Evolutionary conservation across 2,797 vertebrate species (phyloP), one percentile per base, ranked within the genome.

Genomic region (Rhynchotus rufescens): DNA sequence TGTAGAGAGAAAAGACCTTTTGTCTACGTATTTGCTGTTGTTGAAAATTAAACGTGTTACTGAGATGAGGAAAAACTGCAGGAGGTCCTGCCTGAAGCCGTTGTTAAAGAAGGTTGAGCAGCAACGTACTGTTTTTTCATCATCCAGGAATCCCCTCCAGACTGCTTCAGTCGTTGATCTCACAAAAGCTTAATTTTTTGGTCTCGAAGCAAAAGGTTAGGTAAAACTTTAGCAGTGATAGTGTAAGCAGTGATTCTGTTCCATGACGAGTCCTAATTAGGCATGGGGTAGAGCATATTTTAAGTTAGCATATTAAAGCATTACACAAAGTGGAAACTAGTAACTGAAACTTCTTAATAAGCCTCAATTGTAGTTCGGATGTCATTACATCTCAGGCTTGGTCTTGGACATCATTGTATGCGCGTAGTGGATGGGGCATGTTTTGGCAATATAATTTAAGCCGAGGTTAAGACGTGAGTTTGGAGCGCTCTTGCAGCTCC

Each of bases 201-300:
- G 84, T 87, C 32, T 79, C 60, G 51, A 89, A 93, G 84, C 62
- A 66, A 79, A 92, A 90, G 73, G 36, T 85, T 90, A 91, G 85
- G 52, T 71, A 83, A 45, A 44, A 79, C 79, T 57, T 61, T 87
- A 57, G 12, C 78, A 65, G 42, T n/a, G 56, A 15, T 59, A 42
- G 32, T 52, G 42, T 79, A 66, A 57, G 54, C n/a, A n/a, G 54
- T n/a, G 54, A n/a, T 56, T 56, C 54, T 56, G 30, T n/a, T 56
- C 30, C 10, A 0, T 59, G 69, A 67, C 45, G 26, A 75, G 54
- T 72, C 65, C 84, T 65, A 80, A 80, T 84, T 84, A 77, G 40
- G 64, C 47, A 69, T 59, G 56, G n/a, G 56, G 64, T 73, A 40
- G 38, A 52, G 32, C 56, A 47, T 45, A 12, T 47, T n/a, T 92